These are phyloP conservation scores for Syrista parreyssii DNA, from an alignment of 2,888 invertebrate species.

Conservation along the genomic window DNA sequence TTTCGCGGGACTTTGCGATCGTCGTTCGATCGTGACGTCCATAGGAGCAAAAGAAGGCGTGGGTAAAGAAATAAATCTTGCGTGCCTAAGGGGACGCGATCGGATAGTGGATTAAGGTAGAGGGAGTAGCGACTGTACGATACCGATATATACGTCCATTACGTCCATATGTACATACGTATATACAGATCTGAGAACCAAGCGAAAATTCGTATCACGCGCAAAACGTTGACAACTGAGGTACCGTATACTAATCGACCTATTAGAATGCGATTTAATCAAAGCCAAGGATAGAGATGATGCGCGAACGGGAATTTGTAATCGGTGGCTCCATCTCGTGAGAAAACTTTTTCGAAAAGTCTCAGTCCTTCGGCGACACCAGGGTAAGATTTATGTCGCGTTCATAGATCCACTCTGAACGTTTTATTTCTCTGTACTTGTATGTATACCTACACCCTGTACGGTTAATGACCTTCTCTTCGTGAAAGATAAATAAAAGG, in stretches of 20 bases:
- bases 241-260: conserved; percentile 16
- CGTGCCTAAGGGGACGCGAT: not conserved
- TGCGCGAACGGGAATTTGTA: not conserved
- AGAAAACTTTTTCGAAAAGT: not conserved
- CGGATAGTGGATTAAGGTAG: conserved; percentile 2
- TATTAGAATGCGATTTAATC: conserved; percentile 14
- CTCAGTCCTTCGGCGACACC: not conserved
- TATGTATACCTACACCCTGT: not conserved
- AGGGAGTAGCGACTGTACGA: not conserved
- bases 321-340: conserved; percentile 1
- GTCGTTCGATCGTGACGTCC: not conserved
- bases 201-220: conserved; percentile 20
- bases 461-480: not conserved
- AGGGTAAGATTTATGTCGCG: not conserved
- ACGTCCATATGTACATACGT: not conserved
- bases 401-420: not conserved
- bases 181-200: conserved; percentile 19
- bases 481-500: not conserved
- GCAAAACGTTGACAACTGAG: conserved; percentile 15
- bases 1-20: not conserved
- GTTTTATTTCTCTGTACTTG: not conserved
- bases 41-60: not conserved
- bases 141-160: not conserved
- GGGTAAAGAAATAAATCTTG: conserved; percentile 2
- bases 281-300: conserved; percentile 6